These are phyloP conservation scores for Molossus alvarezi DNA, from an alignment of 2,797 vertebrate species.

Conservation along the genomic window DNA sequence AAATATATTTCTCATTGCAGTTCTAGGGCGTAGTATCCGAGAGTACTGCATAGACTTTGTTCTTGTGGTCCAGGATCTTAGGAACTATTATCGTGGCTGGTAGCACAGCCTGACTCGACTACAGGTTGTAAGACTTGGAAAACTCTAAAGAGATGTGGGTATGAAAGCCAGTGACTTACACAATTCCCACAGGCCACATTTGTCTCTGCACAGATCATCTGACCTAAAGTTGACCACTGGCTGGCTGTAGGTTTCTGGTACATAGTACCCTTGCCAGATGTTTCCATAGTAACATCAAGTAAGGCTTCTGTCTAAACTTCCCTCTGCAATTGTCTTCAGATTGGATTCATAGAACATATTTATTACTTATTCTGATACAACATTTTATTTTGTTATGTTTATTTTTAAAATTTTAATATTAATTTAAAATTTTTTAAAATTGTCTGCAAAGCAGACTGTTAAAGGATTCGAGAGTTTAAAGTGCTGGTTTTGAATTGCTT, in stretches of 20 bases:
- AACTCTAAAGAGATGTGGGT: not conserved
- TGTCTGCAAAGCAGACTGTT: not conserved
- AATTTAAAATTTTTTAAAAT: not conserved
- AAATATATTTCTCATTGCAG: not conserved
- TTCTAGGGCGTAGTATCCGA: not conserved
- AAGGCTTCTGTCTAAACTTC: not conserved
- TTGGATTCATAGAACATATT: constrained; percentile 19
- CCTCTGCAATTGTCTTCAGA: not conserved
- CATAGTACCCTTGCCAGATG: not conserved
- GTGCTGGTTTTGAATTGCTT: not conserved
- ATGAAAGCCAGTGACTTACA: not conserved
- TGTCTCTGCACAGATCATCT: not conserved
- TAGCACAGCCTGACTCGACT: not conserved
- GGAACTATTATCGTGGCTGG: not conserved
- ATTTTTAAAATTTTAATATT: not conserved
- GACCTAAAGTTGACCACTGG: not conserved
- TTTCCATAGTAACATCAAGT: not conserved
- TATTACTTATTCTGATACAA: not conserved
- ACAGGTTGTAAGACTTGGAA: not conserved
- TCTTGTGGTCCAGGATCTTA: not conserved
- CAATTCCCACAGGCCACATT: not conserved
- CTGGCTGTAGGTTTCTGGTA: not conserved
- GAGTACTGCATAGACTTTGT: not conserved
- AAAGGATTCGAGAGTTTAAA: constrained; percentile 51
- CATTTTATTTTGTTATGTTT: constrained; percentile 30